A percentile compares a stretch with the other conserved stretches of the same genome.
phyloP scores from a whole-genome alignment of 2,797 vertebrate genomes.

The Mallotus villosus region DNA sequence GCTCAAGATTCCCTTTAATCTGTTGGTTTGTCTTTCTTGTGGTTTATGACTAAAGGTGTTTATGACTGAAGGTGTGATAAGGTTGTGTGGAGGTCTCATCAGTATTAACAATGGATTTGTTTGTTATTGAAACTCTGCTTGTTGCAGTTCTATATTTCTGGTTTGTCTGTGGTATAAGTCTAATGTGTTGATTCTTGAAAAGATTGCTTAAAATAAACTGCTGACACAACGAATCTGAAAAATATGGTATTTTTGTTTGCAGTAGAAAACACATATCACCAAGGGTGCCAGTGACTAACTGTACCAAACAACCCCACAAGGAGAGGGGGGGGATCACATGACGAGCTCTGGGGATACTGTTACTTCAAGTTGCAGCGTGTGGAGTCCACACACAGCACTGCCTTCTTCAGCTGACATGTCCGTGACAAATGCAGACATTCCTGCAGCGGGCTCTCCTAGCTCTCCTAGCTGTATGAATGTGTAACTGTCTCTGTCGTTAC shows the following conservation, averaged over 20 bases:
- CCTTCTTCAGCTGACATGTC: neutral
- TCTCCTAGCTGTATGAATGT: neutral
- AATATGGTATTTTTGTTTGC: constrained; percentile 15
- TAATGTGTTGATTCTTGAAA: constrained; percentile 34
- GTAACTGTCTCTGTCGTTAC: neutral
- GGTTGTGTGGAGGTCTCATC: constrained; percentile 26
- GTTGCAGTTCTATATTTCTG: constrained; percentile 33
- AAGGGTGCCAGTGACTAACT: neutral
- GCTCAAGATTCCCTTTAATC: constrained; percentile 18
- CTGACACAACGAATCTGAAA: constrained; percentile 30
- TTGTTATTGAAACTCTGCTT: constrained; percentile 28
- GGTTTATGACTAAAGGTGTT: too few species aligned
- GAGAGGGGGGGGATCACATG: too few species aligned
- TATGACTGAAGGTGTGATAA: constrained; percentile 15
- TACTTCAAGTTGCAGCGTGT: neutral
- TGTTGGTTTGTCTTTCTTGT: constrained; percentile 30
- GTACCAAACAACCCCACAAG: neutral
- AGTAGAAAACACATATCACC: neutral
- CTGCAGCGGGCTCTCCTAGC: neutral
- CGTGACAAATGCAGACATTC: neutral
- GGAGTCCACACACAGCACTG: too few species aligned
- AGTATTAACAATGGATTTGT: neutral
- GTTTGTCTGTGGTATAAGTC: constrained; percentile 9
- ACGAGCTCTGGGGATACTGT: too few species aligned
- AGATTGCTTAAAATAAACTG: constrained; percentile 58